These are phyloP conservation scores for Hirtodrosophila trivittata DNA, from an alignment of 2,888 invertebrate genomes.

Conservation along the genomic window DNA sequence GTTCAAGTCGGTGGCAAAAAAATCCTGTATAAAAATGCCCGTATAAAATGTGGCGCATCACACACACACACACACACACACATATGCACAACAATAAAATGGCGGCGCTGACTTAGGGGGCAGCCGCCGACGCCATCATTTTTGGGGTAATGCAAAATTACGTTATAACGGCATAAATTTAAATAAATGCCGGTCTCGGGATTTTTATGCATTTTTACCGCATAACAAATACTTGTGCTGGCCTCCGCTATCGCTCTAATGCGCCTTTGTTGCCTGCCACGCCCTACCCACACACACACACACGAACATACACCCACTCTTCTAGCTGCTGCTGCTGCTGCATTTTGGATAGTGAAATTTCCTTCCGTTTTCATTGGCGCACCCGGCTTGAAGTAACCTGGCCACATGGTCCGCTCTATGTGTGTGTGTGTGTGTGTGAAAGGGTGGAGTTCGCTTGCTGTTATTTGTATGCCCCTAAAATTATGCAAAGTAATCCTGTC, in stretches of 20 bases:
- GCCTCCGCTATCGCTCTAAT: slow-evolving; percentile 66
- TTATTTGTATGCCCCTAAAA: slow-evolving; percentile 77
- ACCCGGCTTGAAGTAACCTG: slow-evolving; percentile 28
- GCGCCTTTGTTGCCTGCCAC: slow-evolving; percentile 62
- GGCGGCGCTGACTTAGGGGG: slow-evolving; percentile 56
- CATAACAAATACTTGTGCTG: slow-evolving; percentile 82
- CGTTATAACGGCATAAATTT: slow-evolving; percentile 84
- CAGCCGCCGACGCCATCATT: slow-evolving; percentile 67
- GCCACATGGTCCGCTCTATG: slow-evolving; percentile 14
- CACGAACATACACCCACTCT: slow-evolving; percentile 8
- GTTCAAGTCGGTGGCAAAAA: slow-evolving; percentile 44
- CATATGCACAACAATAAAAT: slow-evolving; percentile 63
- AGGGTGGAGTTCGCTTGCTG: slow-evolving; percentile 49
- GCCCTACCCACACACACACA: slow-evolving; percentile 28
- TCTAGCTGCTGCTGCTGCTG: slow-evolving; percentile 39
- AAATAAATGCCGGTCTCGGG: slow-evolving; percentile 84
- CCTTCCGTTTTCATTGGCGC: slow-evolving; percentile 70
- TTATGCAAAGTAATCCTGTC: slow-evolving; percentile 77
- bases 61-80: slow-evolving; percentile 19
- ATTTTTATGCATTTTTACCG: slow-evolving; percentile 83
- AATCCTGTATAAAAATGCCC: slow-evolving; percentile 65
- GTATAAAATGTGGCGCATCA: slow-evolving; percentile 62
- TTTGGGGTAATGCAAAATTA: slow-evolving; percentile 81
- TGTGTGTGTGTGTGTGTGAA: slow-evolving; percentile 13
- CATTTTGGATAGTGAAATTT: slow-evolving; percentile 75